Percentiles rank a stretch among this genome's conserved stretches.
Evolutionary conservation across 2,113 vertebrate genomes (phyloP).

Genomic region (Cyanocitta stelleri): DNA sequence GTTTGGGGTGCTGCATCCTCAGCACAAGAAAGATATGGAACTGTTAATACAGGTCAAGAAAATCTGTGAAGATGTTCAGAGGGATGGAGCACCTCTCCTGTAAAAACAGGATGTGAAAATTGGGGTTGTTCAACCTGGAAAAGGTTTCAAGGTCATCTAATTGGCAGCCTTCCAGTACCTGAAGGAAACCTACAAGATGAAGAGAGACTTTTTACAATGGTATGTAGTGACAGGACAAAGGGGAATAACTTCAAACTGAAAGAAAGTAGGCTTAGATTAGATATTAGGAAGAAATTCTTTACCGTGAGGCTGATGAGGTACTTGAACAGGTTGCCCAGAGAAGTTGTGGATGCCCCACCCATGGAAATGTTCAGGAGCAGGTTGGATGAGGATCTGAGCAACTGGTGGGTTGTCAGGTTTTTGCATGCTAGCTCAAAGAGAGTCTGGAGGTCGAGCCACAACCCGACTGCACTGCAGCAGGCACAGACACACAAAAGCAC

Average conservation of each 20-base stretch:
- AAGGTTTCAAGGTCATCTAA: background rate
- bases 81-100: no score
- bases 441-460: no score
- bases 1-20: accelerated
- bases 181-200: background rate
- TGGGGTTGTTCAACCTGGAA: background rate
- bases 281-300: background rate
- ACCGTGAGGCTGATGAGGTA: background rate
- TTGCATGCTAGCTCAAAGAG: no score
- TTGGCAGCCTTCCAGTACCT: accelerated
- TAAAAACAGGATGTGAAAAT: background rate
- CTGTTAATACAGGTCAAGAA: background rate
- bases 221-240: background rate
- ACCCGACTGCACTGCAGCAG: no score
- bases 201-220: background rate
- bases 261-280: background rate
- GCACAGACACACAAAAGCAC: no score
- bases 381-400: background rate
- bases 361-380: background rate
- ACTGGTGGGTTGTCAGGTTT: background rate
- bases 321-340: background rate
- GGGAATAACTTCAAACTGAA: background rate
- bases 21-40: background rate
- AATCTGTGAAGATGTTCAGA: background rate
- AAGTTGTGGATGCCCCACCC: background rate